Base-by-base conservation (phyloP, 2,888 invertebrate species). In the Scrobipalpa atriplicella region DNA sequence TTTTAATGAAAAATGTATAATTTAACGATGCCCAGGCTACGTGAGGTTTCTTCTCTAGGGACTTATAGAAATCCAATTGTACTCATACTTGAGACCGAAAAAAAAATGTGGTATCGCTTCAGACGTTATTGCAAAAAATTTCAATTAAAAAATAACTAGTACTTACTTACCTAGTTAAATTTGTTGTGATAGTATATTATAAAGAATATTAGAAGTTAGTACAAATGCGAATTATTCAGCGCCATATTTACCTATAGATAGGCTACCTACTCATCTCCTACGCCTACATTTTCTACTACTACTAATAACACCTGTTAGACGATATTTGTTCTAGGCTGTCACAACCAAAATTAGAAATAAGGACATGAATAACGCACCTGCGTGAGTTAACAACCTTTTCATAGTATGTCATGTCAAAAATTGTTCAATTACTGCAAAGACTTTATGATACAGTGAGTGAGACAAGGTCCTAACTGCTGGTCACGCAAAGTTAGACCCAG, bases 401-500 rank as follows among this genome's bases (percentile, higher is more conserved):
- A 58, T 16, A 58, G 11, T 58, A 58, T 13, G 13, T 58, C 36
- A 5, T 29, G 13, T 2, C 36, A 29, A 58, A 38, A n/a, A n/a
- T 58, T n/a, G 3, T 47, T 47, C 18, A 18, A n/a, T 13, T n/a
- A 10, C 7, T 19, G n/a, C 38, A n/a, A 1, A 60, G 16, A 38
- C 18, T 43, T 62, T 41, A 41, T 62, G 10, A 43, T 19, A 19
- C 11, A 39, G 13, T 39, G 13, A 43, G 16, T 13, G 19, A 1
- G 19, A 43, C 61, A 16, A 62, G 61, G 61, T 43, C 18, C 41
- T 43, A 41, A 41, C 18, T 43, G 10, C 38, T 13, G 60, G 60
- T 60, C 60, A 60, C 38, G 60, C 36, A 18, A 39, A 39, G 61
- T 62, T 41, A 41, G 43, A 7, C 38, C n/a, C 11, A 62, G 61